Conservation (phyloP, 35 echinoderm and acorn worm species). For the Ophiothrix spiculata region DNA sequence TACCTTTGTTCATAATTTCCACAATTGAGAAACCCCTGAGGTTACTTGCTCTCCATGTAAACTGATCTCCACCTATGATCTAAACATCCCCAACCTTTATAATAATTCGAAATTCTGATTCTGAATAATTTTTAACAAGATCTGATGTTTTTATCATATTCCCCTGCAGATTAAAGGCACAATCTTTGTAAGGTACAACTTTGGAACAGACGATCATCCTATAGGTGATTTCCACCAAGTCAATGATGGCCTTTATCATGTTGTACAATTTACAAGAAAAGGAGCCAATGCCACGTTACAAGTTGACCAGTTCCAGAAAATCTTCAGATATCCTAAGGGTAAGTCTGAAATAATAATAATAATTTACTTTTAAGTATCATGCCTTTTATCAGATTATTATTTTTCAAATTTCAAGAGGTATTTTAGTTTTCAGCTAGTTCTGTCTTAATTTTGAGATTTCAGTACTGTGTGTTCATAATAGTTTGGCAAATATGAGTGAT, state of each 20-base stretch:
- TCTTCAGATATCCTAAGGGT: constrained; percentile 27
- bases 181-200: constrained; percentile 70
- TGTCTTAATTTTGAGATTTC: background rate
- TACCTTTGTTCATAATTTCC: no score
- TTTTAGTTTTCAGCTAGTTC: background rate
- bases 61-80: no score
- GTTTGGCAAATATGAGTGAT: background rate
- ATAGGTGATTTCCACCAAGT: constrained; percentile 49
- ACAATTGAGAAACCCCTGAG: no score
- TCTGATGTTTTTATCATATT: no score
- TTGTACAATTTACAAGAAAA: constrained; percentile 71
- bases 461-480: background rate
- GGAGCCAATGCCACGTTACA: constrained; percentile 82
- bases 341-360: no score
- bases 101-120: no score
- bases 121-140: no score
- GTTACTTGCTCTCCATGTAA: no score
- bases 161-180: no score
- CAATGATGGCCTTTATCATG: constrained; percentile 74
- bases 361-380: no score
- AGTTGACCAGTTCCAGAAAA: constrained; percentile 50
- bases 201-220: constrained; percentile 67
- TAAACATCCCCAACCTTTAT: no score
- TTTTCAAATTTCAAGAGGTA: background rate
- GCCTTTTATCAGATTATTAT: background rate